Conservation (phyloP, 2,888 invertebrate species). For the Hymenopus coronatus region DNA sequence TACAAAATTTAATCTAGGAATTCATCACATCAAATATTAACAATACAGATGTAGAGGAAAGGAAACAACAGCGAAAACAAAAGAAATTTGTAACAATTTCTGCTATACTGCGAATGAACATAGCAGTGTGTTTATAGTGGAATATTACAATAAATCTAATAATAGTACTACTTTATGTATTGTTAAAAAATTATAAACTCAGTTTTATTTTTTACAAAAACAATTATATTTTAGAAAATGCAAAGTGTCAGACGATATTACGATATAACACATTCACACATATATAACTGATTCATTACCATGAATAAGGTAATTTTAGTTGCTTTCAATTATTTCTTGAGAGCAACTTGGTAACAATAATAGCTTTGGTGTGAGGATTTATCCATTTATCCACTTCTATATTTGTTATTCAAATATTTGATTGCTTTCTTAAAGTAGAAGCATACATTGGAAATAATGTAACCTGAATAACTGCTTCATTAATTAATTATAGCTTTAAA, state of each 20-base stretch:
- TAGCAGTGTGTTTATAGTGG: background rate
- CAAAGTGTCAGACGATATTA: background rate
- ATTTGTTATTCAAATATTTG: background rate
- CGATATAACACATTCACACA: background rate
- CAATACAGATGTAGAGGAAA: background rate
- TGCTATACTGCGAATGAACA: background rate
- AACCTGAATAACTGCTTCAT: background rate
- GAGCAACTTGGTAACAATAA: background rate
- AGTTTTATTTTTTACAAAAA: background rate
- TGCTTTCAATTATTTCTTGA: background rate
- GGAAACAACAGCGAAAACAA: background rate
- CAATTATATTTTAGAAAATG: background rate
- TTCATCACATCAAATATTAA: background rate
- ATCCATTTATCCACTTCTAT: background rate
- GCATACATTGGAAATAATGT: background rate
- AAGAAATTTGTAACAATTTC: background rate
- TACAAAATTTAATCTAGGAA: background rate
- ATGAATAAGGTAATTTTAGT: background rate
- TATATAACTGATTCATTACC: background rate
- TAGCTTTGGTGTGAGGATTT: background rate
- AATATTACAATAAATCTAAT: background rate
- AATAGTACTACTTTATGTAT: background rate
- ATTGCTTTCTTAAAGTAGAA: background rate
- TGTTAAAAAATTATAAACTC: background rate
- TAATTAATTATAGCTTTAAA: background rate